phyloP scores from a whole-genome alignment of 2,797 vertebrate genomes.

The Sebastes oblongus region DNA sequence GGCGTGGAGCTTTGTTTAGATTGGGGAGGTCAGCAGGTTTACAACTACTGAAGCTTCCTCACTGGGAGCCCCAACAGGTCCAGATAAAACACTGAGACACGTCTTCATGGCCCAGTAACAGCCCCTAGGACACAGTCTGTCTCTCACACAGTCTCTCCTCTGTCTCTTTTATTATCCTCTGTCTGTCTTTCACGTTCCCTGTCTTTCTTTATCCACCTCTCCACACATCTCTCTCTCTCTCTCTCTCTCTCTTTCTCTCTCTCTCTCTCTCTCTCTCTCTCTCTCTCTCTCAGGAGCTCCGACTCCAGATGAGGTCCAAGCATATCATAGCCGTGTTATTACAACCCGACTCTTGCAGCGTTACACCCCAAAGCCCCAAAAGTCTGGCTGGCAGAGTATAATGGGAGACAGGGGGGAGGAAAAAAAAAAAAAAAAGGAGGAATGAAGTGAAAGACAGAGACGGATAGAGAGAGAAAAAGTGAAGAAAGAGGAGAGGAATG shows the following conservation, averaged over 20 bases:
- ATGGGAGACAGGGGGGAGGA: conserved; percentile 6
- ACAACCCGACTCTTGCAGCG: conserved; percentile 56
- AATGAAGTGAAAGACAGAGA: conserved; percentile 30
- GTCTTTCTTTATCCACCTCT: conserved; percentile 52
- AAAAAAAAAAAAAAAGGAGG: neutral
- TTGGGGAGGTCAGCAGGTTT: conserved; percentile 65
- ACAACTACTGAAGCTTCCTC: conserved; percentile 56
- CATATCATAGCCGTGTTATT: conserved; percentile 76
- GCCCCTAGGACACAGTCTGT: conserved; percentile 42
- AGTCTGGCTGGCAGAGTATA: conserved; percentile 60
- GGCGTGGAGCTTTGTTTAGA: conserved; percentile 53
- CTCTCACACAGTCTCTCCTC: conserved; percentile 54
- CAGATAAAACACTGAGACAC: conserved; percentile 69
- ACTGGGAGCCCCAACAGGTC: conserved; percentile 57
- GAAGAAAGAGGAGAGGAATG: conserved; percentile 35
- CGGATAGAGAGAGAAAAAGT: conserved; percentile 16
- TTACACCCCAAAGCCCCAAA: conserved; percentile 55
- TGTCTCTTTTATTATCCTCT: conserved; percentile 62
- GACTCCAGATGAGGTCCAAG: conserved; percentile 69
- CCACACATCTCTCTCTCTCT: conserved; percentile 46
- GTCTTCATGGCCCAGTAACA: conserved; percentile 54
- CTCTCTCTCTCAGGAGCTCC: conserved; percentile 48
- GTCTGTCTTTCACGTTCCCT: conserved; percentile 46
- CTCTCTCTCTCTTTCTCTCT: conserved; percentile 56
- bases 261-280: conserved; percentile 51